These are phyloP conservation scores for Falco cherrug DNA, from an alignment of 2,797 vertebrate species.

Conservation along the genomic window DNA sequence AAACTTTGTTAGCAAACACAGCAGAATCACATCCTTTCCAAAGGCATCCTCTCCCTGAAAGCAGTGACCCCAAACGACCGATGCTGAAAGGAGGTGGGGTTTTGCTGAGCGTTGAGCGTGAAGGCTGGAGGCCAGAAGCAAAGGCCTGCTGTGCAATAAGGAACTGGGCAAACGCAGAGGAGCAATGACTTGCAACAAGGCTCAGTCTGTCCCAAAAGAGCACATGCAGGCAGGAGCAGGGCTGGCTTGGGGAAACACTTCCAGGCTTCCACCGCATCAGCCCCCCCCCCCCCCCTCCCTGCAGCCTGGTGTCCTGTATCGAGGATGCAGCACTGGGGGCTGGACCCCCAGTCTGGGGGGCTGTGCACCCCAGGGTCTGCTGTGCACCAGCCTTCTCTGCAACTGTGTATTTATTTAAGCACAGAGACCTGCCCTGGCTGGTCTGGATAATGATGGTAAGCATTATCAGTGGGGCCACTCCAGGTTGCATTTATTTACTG, in stretches of 20 bases:
- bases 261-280: background rate
- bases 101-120: accelerated
- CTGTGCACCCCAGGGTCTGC: background rate
- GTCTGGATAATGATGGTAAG: background rate
- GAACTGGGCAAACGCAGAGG: background rate
- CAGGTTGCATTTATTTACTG: background rate
- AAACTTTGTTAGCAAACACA: slow-evolving; percentile 11
- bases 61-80: background rate
- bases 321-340: accelerated
- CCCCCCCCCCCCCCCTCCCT: background rate
- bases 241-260: background rate
- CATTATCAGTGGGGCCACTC: too few relatives aligned
- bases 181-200: accelerated
- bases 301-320: background rate
- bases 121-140: background rate
- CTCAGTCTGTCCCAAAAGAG: background rate
- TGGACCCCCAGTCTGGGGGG: background rate
- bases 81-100: accelerated
- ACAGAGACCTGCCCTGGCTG: background rate
- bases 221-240: background rate
- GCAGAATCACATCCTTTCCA: slow-evolving; percentile 18
- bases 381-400: background rate
- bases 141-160: background rate
- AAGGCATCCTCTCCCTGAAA: background rate
- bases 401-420: background rate